Evolutionary conservation across 1,140 invertebrate genomes (phyloP).

Genomic region (Drosophila lini): DNA sequence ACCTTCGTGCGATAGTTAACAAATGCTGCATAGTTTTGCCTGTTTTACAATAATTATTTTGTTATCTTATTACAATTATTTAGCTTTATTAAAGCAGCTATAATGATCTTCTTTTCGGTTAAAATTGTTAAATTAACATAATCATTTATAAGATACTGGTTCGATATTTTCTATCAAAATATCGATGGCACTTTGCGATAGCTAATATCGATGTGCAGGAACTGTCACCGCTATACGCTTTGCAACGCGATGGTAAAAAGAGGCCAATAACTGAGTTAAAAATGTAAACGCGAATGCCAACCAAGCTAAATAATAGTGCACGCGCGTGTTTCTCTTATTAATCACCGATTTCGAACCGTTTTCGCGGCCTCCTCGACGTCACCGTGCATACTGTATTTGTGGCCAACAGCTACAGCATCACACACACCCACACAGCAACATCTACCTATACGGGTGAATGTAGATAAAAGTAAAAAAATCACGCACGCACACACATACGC

Average conservation of each 20-base stretch:
- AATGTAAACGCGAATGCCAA: conserved; percentile 61
- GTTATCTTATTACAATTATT: not conserved
- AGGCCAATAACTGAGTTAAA: conserved; percentile 66
- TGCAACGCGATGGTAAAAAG: conserved; percentile 51
- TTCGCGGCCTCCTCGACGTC: conserved; percentile 17
- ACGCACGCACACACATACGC: conserved; percentile 55
- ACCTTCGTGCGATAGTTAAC: not conserved
- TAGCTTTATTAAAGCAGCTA: no score
- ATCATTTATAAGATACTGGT: not conserved
- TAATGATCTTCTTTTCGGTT: no score
- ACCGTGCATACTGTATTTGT: conserved; percentile 52
- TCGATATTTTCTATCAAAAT: not conserved
- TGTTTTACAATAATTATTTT: no score
- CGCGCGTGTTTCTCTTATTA: conserved; percentile 40
- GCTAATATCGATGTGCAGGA: not conserved
- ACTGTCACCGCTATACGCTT: conserved; percentile 15
- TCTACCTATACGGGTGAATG: conserved; percentile 37
- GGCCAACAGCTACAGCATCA: conserved; percentile 68
- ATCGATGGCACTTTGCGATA: not conserved
- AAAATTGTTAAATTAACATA: not conserved
- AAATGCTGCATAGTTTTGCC: not conserved
- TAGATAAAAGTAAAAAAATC: conserved; percentile 66
- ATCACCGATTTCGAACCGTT: conserved; percentile 53
- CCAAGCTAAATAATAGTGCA: conserved; percentile 53
- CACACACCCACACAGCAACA: conserved; percentile 52